Conservation (phyloP, 2,113 vertebrate species). For the Mustela nigripes region DNA sequence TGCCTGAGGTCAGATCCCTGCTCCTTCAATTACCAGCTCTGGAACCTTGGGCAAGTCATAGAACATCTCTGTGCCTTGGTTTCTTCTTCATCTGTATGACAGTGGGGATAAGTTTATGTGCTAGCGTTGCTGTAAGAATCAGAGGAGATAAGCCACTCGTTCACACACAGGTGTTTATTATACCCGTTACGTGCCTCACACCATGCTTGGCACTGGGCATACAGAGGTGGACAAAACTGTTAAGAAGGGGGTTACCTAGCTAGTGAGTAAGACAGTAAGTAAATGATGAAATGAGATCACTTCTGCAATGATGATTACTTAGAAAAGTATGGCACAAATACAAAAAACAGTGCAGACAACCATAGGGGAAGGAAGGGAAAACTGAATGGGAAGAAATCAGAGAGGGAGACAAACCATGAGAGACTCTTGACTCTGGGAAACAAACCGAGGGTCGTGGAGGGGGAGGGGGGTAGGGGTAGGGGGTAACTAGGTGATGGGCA, state of each 20-base stretch:
- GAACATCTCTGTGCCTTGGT: neutral
- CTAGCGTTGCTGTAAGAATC: neutral
- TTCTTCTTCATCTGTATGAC: neutral
- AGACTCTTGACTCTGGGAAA: too few species aligned
- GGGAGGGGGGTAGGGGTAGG: too few species aligned
- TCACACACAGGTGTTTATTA: neutral
- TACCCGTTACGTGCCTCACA: neutral
- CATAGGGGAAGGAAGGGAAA: too few species aligned
- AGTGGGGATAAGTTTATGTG: neutral
- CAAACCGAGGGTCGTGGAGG: too few species aligned
- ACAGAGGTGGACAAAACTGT: neutral
- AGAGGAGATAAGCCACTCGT: neutral
- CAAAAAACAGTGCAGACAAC: too few species aligned
- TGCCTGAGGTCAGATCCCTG: neutral
- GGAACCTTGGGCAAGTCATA: neutral
- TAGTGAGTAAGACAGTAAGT: neutral
- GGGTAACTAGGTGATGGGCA: too few species aligned
- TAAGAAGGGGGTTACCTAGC: neutral
- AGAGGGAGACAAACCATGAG: too few species aligned
- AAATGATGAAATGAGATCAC: neutral
- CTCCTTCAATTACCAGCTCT: neutral
- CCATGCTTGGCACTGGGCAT: fast-evolving
- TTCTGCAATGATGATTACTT: neutral
- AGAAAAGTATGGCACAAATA: neutral
- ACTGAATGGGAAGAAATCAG: too few species aligned